Base-by-base conservation (phyloP, 2,888 invertebrate genomes). In the Sceliomorpha sp. region DNA sequence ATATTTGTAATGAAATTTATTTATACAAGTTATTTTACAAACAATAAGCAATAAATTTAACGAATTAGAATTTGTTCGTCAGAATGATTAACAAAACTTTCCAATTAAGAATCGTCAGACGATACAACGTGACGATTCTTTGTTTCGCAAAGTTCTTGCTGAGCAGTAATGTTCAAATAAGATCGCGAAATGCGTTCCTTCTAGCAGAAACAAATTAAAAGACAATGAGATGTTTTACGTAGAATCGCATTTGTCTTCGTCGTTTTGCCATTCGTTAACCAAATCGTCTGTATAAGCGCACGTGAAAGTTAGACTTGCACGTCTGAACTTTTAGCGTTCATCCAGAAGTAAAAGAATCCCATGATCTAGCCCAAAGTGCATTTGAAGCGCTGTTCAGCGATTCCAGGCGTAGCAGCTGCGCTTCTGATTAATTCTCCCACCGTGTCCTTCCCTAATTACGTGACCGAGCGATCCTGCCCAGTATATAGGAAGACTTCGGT, bases 361-460 rank as follows among this genome's bases (percentile, higher is more conserved):
- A 48, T 50, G 59, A 59, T 59, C 58, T 40, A 47, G 24, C 58
- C 45, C 58, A 58, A 58, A 58, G 48, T 58, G 58, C 47, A 9
- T 48, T 59, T 59, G 27, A 48, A 59, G 48, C 42, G 48, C 48
- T 59, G 42, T 59, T 59, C 59, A 59, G 48, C 59, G 48, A 59
- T 59, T 59, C 50, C 59, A 45, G 48, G 59, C 59, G 50, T 59
- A 59, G 59, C 59, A 59, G 48, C 48, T 59, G 59, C 37, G 59
- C 59, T 59, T 48, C 59, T 59, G 48, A 59, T 59, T 59, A 59
- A 59, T 59, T 59, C 59, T 59, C 59, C 42, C 48, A 48, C 59
- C 59, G 48, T 59, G 59, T 59, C 59, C 48, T 59, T 59, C 48
- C 48, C 59, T 59, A 59, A 59, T 59, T 59, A 59, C 59, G 59